Base-by-base conservation (phyloP, 2,113 vertebrate species). In the Trichechus manatus region DNA sequence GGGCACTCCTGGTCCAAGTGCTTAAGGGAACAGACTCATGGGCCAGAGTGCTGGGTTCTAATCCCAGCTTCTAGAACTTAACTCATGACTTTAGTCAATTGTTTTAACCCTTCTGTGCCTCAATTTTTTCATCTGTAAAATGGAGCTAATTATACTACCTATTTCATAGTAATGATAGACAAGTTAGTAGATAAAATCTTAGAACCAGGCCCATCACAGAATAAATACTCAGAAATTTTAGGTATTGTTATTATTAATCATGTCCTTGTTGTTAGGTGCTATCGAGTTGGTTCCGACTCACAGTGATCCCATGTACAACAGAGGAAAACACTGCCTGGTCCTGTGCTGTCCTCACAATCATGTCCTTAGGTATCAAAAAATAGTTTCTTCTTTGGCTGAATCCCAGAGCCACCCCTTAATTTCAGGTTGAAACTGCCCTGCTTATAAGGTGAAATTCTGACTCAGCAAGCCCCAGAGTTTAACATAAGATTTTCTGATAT, bases 321-420 rank as follows among this genome's bases (percentile, higher is more conserved):
- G 53, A 56, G 15, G 9, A 15, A 56, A 56, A 56, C 53, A 17
- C 53, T 56, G 53, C 53, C 53, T 17, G 15, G 15, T 56, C 53
- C 53, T 17, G 15, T 17, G 53, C 53, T 4, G 14, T 56, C 15
- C 53, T 56, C 53, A 56, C 53, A 84, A 39, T 75, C 59, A 72
- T 88, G 50, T 22, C 31, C 6, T 93, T 85, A 50, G 29, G 70
- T 80, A 56, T 36, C 13, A 85, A 81, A 94, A 84, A 84, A 66
- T 20, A 92, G 8, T 77, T 85, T 95, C 13, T 50, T 92, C 31
- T 83, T 89, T 92, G 22, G 22, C 31, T 80, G 33, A 94, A 47
- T 77, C 27, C 36, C 50, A 85, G 66, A 81, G 13, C 23, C 1
- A 81, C 10, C 1, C 68, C 25, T 92, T 29, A 79, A 20, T 50